phyloP scores from a whole-genome alignment of 2,888 invertebrate genomes.

The Drosophila maculinotata region DNA sequence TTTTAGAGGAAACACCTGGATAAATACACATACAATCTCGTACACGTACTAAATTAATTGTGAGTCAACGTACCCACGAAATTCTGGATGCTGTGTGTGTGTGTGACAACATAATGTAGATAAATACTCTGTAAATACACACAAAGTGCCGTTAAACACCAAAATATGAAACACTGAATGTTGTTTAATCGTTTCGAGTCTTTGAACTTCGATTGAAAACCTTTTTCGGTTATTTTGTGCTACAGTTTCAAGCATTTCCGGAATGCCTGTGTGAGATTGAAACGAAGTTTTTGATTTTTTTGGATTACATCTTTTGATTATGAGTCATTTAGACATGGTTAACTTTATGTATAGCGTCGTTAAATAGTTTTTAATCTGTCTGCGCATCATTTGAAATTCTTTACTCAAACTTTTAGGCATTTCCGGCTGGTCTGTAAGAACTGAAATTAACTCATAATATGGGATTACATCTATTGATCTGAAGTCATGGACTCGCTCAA shows the following conservation, averaged over 20 bases:
- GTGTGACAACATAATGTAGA: slow-evolving; percentile 29
- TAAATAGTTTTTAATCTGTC: background rate
- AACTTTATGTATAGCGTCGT: background rate
- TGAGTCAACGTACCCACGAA: slow-evolving; percentile 44
- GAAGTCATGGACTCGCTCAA: too few relatives aligned
- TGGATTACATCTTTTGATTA: slow-evolving; percentile 1
- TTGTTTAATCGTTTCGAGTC: slow-evolving; percentile 11
- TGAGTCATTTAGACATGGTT: slow-evolving; percentile 2
- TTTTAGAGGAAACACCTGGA: slow-evolving; percentile 72
- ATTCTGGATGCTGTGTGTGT: slow-evolving; percentile 51
- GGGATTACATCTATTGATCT: too few relatives aligned
- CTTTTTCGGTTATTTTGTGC: background rate
- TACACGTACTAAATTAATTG: slow-evolving; percentile 26
- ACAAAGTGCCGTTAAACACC: background rate
- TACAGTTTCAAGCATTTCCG: slow-evolving; percentile 13
- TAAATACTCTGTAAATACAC: slow-evolving; percentile 13
- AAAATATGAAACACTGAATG: slow-evolving; percentile 12
- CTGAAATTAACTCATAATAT: background rate
- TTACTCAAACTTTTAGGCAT: background rate
- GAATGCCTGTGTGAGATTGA: background rate
- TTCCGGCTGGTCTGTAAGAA: slow-evolving; percentile 5
- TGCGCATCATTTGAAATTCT: too few relatives aligned
- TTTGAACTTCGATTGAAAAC: slow-evolving; percentile 19
- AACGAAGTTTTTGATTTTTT: slow-evolving; percentile 2
- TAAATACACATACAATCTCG: slow-evolving; percentile 53